Evolutionary conservation across 64 coral and sea anemone genomes (phyloP).

Genomic region (Actinia equina): DNA sequence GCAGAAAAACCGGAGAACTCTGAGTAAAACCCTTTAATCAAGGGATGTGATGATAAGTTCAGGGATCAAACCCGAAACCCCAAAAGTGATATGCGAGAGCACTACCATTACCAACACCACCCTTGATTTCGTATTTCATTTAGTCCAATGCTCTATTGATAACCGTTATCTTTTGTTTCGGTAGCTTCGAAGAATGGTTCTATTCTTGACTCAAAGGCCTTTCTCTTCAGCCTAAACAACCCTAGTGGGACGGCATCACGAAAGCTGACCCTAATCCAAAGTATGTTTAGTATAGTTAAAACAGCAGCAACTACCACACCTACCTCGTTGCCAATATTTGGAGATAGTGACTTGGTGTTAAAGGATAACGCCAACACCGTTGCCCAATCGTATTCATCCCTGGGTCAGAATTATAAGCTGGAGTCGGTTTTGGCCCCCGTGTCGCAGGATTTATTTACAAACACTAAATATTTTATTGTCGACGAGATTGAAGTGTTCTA

Average conservation of each 20-base stretch:
- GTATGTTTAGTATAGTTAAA: background rate
- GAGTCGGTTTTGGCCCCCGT: background rate
- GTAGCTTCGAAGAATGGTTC: background rate
- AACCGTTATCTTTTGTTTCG: too few species aligned
- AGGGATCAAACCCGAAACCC: too few species aligned
- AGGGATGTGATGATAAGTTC: too few species aligned
- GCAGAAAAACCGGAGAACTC: too few species aligned
- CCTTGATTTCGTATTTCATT: too few species aligned
- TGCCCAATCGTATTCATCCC: background rate
- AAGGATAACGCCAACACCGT: background rate
- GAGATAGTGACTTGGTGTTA: slow-evolving; percentile 1
- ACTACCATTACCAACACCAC: too few species aligned
- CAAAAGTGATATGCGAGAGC: too few species aligned
- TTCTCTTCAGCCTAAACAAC: slow-evolving; percentile 43
- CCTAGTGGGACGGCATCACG: background rate
- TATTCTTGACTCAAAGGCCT: background rate
- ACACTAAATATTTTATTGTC: slow-evolving; percentile 20
- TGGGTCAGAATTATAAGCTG: background rate
- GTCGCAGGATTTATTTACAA: background rate
- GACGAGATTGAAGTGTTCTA: slow-evolving; percentile 47
- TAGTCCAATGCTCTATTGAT: too few species aligned
- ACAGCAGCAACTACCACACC: background rate
- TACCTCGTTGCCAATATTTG: slow-evolving; percentile 21
- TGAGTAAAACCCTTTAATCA: too few species aligned
- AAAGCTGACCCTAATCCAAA: background rate